Evolutionary conservation across 2,888 invertebrate species (phyloP), one percentile per base, ranked within the genome.

Genomic region (Callyntrura guangdongensis): DNA sequence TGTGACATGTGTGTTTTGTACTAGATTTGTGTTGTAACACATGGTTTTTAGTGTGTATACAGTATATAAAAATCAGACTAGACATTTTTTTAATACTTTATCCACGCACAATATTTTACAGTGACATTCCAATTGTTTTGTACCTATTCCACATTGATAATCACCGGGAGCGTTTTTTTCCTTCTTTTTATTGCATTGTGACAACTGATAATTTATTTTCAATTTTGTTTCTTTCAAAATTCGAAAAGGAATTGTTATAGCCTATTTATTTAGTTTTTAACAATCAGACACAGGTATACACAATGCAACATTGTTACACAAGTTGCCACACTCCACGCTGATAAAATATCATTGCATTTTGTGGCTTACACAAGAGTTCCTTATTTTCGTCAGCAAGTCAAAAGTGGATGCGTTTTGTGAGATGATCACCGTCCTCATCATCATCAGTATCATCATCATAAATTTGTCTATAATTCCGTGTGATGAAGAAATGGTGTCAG

Each of bases 401-500:
- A 45, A 14, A 59, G 22, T 22, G 45, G 9, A 77, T 49, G 6
- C 47, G 20, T 74, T 72, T 84, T 84, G 69, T 36, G 36, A 27
- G 49, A 74, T 74, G 77, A 77, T 77, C 49, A n/a, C 56, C 53
- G 53, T 77, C 53, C 22, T 74, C 17, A 49, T 74, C 36, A 74
- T 74, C 74, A 74, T 20, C 49, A 72, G 6, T 36, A 14, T 8
- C n/a, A 47, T 49, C 77, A 53, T 53, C 77, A 77, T 77, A 77
- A 77, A 77, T 53, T 77, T 20, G 25, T 25, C 77, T 77, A 27
- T 56, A 77, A 56, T 77, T 77, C 25, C 25, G 53, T 56, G 27
- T 53, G 77, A 77, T 77, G 77, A 77, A 77, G 77, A 72, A 86
- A 86, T 86, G 59, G 86, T 86, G 86, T 86, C 86, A 86, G 56